Percentiles rank a stretch among this genome's conserved stretches.
Conservation (phyloP, 2,113 vertebrate species). For the Narcine bancroftii region DNA sequence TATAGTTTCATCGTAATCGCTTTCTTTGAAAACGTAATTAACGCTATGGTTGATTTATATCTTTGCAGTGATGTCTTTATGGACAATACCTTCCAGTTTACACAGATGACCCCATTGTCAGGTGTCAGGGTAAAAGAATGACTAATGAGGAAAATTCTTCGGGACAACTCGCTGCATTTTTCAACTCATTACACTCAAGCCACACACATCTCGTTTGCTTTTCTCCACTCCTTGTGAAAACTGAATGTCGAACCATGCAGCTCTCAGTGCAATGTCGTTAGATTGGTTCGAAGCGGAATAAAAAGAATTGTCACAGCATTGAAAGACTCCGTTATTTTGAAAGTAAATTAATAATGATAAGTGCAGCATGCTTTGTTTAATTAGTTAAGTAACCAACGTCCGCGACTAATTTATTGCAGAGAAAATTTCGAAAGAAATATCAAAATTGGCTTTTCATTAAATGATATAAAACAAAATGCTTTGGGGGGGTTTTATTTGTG, state of each 20-base stretch:
- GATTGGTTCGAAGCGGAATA: not conserved
- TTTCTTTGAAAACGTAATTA: not conserved
- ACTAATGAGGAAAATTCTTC: not conserved
- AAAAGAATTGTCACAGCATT: not conserved
- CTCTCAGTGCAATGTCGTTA: not conserved
- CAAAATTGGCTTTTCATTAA: not conserved
- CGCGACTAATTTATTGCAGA: not conserved
- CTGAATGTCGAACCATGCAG: not conserved
- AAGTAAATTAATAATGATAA: not conserved
- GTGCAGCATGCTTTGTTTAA: too few relatives aligned
- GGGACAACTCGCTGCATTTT: not conserved
- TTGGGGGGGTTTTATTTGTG: not conserved
- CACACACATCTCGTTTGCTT: not conserved
- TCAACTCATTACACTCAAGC: not conserved
- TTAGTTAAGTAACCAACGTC: not conserved
- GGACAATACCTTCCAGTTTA: not conserved
- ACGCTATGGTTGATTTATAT: not conserved
- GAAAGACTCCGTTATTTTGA: not conserved
- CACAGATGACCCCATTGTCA: conserved; percentile 4
- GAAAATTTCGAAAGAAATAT: not conserved
- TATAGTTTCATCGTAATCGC: not conserved
- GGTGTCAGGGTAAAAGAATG: not conserved
- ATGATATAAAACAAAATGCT: not conserved
- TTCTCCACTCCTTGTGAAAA: not conserved
- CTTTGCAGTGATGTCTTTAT: not conserved